A percentile compares a stretch with the other conserved stretches of the same genome.
These are phyloP conservation scores for Melanotaenia nigrans DNA, from an alignment of 2,797 vertebrate species.

Conservation along the genomic window DNA sequence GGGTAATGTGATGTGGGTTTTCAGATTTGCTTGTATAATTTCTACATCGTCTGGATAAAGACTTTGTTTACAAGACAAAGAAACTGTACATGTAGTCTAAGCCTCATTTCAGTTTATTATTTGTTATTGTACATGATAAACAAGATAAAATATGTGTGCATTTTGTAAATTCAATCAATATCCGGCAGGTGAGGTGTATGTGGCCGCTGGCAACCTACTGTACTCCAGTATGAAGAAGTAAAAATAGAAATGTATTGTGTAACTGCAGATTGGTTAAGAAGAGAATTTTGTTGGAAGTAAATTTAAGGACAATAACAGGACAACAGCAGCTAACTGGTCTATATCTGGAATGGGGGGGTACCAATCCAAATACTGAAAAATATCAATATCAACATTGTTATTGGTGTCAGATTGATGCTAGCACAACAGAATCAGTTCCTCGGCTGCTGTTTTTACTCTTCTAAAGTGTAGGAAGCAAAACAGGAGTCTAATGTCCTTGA, in stretches of 20 bases:
- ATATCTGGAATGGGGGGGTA: too few relatives aligned
- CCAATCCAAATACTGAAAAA: too few relatives aligned
- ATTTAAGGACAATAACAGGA: neutral
- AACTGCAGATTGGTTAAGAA: neutral
- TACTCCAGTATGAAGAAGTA: neutral
- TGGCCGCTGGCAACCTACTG: neutral
- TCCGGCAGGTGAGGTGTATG: too few relatives aligned
- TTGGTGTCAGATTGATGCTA: too few relatives aligned
- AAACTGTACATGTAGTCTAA: neutral
- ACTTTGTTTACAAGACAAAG: too few relatives aligned
- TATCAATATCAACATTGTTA: too few relatives aligned
- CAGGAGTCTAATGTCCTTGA: neutral
- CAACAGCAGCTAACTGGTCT: neutral
- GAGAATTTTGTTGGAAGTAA: neutral
- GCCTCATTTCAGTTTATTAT: neutral
- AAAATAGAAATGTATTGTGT: neutral
- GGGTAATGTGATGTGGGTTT: neutral
- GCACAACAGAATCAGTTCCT: neutral
- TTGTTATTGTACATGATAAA: neutral
- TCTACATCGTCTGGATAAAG: too few relatives aligned
- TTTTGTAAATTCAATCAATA: neutral
- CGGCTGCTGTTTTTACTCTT: too few relatives aligned
- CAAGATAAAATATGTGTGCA: neutral
- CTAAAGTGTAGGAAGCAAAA: neutral
- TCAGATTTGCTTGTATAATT: neutral